These are phyloP conservation scores for Eucera pruinosa DNA, from an alignment of 2,888 invertebrate genomes.

Conservation along the genomic window DNA sequence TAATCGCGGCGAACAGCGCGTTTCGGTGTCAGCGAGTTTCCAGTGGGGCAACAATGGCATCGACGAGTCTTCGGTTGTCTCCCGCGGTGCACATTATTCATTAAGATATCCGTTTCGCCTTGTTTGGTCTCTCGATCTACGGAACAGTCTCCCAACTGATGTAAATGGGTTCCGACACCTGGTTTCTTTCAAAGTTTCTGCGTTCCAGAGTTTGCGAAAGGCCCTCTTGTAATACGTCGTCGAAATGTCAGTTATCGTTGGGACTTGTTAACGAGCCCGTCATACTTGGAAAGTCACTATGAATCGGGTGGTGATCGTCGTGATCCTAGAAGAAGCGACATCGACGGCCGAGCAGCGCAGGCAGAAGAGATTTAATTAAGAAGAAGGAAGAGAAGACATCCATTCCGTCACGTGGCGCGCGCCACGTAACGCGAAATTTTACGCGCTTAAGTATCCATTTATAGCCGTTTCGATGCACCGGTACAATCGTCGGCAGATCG, in stretches of 20 bases:
- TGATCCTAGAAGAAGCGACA: not conserved
- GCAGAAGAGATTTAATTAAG: constrained; percentile 40
- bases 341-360: not conserved
- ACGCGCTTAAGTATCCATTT: constrained; percentile 38
- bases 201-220: constrained; percentile 17
- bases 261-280: constrained; percentile 34
- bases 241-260: constrained; percentile 45
- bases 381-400: not conserved
- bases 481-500: constrained; percentile 47
- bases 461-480: constrained; percentile 41
- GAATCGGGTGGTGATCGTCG: not conserved
- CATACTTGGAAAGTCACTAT: constrained; percentile 32
- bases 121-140: constrained; percentile 27
- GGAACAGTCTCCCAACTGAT: not conserved
- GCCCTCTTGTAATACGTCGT: constrained; percentile 2
- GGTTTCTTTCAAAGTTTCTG: not conserved
- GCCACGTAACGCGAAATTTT: constrained; percentile 38
- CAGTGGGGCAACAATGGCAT: constrained; percentile 46
- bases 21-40: constrained; percentile 44
- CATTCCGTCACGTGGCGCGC: constrained; percentile 21
- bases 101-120: constrained; percentile 48
- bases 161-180: constrained; percentile 44
- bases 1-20: constrained; percentile 59
- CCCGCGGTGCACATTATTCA: constrained; percentile 48
- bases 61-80: constrained; percentile 28